phyloP scores from a whole-genome alignment of 2,888 invertebrate species.

The Hirtodrosophila trivittata region DNA sequence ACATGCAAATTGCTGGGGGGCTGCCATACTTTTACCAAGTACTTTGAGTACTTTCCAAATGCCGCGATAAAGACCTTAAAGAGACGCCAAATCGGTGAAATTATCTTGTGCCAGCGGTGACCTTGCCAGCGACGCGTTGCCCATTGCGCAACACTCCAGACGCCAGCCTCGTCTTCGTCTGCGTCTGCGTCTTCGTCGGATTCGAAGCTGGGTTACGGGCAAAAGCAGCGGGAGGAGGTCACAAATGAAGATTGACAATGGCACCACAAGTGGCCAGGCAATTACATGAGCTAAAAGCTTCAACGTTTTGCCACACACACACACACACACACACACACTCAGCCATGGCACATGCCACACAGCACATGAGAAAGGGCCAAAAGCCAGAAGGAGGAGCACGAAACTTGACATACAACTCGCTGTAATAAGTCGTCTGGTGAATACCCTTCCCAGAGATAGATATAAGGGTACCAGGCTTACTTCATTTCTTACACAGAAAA shows the following conservation, averaged over 20 bases:
- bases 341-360: conserved; percentile 15
- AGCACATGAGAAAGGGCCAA: conserved; percentile 4
- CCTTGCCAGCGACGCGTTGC: conserved; percentile 55
- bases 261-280: conserved; percentile 50
- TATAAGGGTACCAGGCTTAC: too few relatives aligned
- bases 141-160: conserved; percentile 31
- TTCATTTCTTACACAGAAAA: too few relatives aligned
- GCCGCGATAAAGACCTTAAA: conserved; percentile 37
- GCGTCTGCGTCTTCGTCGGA: too few relatives aligned
- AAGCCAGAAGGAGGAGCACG: too few relatives aligned
- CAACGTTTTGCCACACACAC: conserved; percentile 9
- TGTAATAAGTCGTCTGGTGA: too few relatives aligned
- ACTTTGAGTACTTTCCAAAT: conserved; percentile 31
- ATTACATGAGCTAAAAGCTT: conserved; percentile 45
- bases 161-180: too few relatives aligned
- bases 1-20: not conserved
- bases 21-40: conserved; percentile 32
- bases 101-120: conserved; percentile 43
- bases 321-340: too few relatives aligned
- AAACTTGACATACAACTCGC: too few relatives aligned
- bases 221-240: conserved; percentile 31
- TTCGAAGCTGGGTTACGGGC: too few relatives aligned
- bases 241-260: conserved; percentile 46
- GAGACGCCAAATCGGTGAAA: conserved; percentile 44
- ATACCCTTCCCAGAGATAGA: too few relatives aligned